Conservation (phyloP, 2,888 invertebrate genomes). For the Polydrusus tereticollis region DNA sequence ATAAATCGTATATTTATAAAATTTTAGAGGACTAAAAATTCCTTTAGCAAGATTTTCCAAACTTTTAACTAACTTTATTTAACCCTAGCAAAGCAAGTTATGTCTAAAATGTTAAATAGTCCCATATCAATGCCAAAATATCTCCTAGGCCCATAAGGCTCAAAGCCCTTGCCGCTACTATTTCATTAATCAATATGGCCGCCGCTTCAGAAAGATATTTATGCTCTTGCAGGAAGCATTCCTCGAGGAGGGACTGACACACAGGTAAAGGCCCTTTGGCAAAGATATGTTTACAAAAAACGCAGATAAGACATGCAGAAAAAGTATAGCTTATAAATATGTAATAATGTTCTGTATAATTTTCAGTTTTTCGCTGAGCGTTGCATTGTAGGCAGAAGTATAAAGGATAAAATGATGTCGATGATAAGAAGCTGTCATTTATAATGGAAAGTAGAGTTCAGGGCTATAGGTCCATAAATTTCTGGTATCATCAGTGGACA, state of each 20-base stretch:
- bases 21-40: no score
- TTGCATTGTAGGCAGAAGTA: neutral
- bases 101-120: constrained; percentile 46
- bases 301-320: constrained; percentile 45
- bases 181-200: constrained; percentile 49
- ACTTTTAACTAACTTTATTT: constrained; percentile 20
- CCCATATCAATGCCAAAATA: constrained; percentile 48
- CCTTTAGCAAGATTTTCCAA: no score
- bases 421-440: neutral
- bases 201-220: constrained; percentile 46
- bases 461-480: no score
- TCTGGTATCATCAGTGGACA: no score
- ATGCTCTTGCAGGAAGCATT: constrained; percentile 46
- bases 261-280: constrained; percentile 45
- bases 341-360: constrained; percentile 39
- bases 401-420: neutral
- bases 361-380: constrained; percentile 11
- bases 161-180: constrained; percentile 44
- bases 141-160: constrained; percentile 42
- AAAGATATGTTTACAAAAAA: constrained; percentile 44
- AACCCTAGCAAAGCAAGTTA: constrained; percentile 22
- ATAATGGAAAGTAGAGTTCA: no score
- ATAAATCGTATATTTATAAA: no score
- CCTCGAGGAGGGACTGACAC: constrained; percentile 43
- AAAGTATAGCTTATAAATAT: constrained; percentile 31